These are phyloP conservation scores for Podargus strigoides DNA, from an alignment of 2,797 vertebrate genomes.

Conservation along the genomic window DNA sequence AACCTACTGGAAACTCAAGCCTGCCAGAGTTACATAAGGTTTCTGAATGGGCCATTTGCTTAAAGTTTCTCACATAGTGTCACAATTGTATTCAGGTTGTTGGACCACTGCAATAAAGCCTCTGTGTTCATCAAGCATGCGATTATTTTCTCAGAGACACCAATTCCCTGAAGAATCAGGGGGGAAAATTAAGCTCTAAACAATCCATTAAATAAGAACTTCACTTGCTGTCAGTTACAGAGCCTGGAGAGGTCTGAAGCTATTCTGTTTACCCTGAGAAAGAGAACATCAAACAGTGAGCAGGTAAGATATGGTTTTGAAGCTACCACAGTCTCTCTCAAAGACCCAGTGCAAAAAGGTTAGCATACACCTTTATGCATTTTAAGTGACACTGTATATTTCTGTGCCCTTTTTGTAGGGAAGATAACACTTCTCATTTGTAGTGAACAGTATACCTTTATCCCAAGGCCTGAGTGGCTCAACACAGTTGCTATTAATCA, in stretches of 20 bases:
- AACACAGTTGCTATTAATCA: background rate
- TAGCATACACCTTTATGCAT: background rate
- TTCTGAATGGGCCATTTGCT: constrained; percentile 69
- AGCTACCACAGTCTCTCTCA: background rate
- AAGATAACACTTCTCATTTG: background rate
- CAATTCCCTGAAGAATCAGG: constrained; percentile 39
- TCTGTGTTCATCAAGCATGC: constrained; percentile 43
- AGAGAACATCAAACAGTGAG: constrained; percentile 25
- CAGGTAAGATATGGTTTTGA: background rate
- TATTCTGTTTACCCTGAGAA: constrained; percentile 50
- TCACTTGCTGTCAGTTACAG: constrained; percentile 7
- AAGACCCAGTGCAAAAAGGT: background rate
- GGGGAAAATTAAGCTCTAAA: constrained; percentile 43
- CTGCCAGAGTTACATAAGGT: constrained; percentile 68
- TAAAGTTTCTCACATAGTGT: constrained; percentile 53
- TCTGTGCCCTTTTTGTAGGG: constrained; percentile 7
- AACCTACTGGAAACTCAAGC: constrained; percentile 76
- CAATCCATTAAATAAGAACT: constrained; percentile 15
- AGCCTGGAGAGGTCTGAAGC: constrained; percentile 7
- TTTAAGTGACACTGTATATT: constrained; percentile 37
- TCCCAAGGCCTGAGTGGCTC: background rate
- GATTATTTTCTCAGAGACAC: constrained; percentile 50
- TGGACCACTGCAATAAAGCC: constrained; percentile 52
- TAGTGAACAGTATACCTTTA: background rate
- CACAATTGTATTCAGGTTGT: constrained; percentile 61